Base-by-base conservation (phyloP, 2,888 invertebrate genomes). In the Cephus spinipes region DNA sequence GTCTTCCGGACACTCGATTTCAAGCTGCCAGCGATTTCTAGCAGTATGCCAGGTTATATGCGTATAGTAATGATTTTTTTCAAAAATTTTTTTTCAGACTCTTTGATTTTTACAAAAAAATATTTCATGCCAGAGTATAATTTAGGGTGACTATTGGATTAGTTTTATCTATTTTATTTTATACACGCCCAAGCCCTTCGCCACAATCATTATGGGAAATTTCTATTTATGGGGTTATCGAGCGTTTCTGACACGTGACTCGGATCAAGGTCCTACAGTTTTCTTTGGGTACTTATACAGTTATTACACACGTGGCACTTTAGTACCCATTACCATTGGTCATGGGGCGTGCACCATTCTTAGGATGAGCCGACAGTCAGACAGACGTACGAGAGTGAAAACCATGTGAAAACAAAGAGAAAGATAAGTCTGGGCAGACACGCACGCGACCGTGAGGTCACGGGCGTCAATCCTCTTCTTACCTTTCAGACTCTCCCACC, bases 381-480 rank as follows among this genome's bases (percentile, higher is more conserved):
- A 71, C 71, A 30, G 71, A 71, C 31, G 0, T 12, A 32, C 71
- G 12, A 71, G 71, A 71, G 71, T 71, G 71, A 33, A 71, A 33
- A 31, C 71, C 71, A 32, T 33, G 71, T 31, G 76, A 79, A 74
- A 76, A 77, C 68, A 36, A 77, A 76, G 74, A 79, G 77, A 77
- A 74, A 40, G 77, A 74, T 30, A 74, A 33, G 35, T 71, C 31
- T 71, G 30, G 11, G 74, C 55, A 76, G 79, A 77, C 79, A 79
- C 76, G 81, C 81, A 81, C 81, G 81, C 81, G 81, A 81, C 79
- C 75, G 76, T 15, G 76, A 73, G 81, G 81, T 81, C 81, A 81
- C 81, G 81, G 81, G 81, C 81, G 81, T 81, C 81, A 81, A 81
- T 76, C 79, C 77, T 33, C 74, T 78, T 80, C 79, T 78, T 77